These are phyloP conservation scores for Littorina saxatilis DNA, from an alignment of 1,140 invertebrate species.

Conservation along the genomic window DNA sequence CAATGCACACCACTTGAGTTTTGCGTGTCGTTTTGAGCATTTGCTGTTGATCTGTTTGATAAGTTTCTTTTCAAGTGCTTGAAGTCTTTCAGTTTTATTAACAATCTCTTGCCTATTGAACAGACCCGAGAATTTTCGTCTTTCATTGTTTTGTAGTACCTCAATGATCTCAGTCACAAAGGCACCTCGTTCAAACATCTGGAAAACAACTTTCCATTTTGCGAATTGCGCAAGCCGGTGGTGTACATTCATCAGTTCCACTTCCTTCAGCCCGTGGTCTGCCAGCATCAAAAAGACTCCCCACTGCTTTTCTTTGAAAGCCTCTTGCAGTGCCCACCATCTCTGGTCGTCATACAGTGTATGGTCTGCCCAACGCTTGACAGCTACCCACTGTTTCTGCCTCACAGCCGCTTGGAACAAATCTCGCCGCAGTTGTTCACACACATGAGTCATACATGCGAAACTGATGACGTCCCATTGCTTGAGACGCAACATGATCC, in stretches of 20 bases:
- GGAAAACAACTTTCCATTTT: neutral
- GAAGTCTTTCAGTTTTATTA: too few species aligned
- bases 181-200: neutral
- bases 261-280: neutral
- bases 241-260: neutral
- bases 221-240: neutral
- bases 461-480: neutral
- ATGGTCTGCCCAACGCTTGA: neutral
- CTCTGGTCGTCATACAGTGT: neutral
- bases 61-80: too few species aligned
- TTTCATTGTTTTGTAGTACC: too few species aligned
- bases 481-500: neutral
- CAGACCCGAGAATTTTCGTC: too few species aligned
- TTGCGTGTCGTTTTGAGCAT: too few species aligned
- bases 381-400: slow-evolving; percentile 1
- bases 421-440: neutral
- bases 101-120: too few species aligned
- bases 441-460: neutral
- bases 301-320: neutral
- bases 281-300: neutral
- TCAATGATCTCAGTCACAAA: neutral
- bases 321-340: neutral
- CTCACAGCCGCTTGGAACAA: slow-evolving; percentile 1
- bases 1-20: too few species aligned
- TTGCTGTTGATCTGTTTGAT: too few species aligned